These are phyloP conservation scores for Myiotriccus ornatus DNA, from an alignment of 2,797 vertebrate species.

Conservation along the genomic window DNA sequence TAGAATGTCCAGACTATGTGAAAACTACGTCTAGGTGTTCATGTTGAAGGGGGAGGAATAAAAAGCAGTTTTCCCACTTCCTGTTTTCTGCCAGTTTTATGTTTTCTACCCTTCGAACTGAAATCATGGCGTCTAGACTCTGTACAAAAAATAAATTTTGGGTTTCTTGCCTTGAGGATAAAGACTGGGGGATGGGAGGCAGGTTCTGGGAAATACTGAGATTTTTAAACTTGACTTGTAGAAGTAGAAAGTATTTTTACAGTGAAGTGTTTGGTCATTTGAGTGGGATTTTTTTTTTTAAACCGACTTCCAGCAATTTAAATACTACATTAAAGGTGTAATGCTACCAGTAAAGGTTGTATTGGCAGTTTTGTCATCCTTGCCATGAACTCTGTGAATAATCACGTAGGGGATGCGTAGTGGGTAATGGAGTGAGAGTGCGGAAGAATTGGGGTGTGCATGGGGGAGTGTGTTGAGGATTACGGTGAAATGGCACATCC, in stretches of 20 bases:
- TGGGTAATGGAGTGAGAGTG: neutral
- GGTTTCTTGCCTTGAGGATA: neutral
- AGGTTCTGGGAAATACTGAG: neutral
- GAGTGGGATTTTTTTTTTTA: neutral
- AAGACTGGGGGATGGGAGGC: neutral
- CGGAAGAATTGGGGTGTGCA: neutral
- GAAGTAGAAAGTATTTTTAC: neutral
- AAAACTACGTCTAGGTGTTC: neutral
- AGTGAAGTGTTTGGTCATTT: neutral
- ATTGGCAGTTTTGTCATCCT: neutral
- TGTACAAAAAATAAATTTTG: neutral
- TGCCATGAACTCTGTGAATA: neutral
- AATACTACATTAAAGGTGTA: neutral
- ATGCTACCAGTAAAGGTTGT: neutral
- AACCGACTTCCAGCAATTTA: neutral
- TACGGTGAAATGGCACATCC: accelerated
- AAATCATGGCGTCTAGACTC: neutral
- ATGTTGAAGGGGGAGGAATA: neutral
- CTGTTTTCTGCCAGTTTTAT: neutral
- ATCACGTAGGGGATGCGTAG: accelerated
- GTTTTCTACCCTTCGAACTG: neutral
- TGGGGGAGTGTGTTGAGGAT: neutral
- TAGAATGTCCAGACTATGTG: neutral
- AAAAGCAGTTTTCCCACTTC: neutral
- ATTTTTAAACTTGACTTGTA: neutral